Percentiles rank a stretch among this genome's conserved stretches.
Evolutionary conservation across 2,888 invertebrate genomes (phyloP).

Genomic region (Euplagia quadripunctaria): DNA sequence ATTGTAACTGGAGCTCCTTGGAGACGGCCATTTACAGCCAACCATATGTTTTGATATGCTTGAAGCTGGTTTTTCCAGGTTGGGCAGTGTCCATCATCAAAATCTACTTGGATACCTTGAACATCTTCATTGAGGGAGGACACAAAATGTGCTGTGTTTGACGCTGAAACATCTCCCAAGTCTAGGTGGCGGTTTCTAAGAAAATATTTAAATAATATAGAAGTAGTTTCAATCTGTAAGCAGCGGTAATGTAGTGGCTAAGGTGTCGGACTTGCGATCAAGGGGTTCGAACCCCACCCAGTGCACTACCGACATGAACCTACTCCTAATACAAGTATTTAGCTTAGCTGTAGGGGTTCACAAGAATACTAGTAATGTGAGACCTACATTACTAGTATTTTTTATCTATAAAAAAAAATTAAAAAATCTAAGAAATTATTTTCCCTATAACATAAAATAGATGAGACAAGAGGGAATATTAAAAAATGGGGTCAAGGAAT

Average conservation of each 20-base stretch:
- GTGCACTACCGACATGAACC: no score
- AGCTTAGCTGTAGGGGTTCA: no score
- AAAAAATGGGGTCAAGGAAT: no score
- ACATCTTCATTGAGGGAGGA: slow-evolving; percentile 86
- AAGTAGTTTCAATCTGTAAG: neutral
- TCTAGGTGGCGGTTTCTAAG: slow-evolving; percentile 88
- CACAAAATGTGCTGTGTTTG: slow-evolving; percentile 86
- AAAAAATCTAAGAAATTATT: neutral
- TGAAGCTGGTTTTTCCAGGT: slow-evolving; percentile 90
- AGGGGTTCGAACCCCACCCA: no score
- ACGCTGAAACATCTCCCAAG: slow-evolving; percentile 89
- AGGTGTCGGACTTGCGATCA: no score
- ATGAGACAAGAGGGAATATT: neutral
- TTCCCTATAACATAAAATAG: neutral
- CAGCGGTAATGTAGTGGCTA: no score
- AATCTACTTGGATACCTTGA: slow-evolving; percentile 89
- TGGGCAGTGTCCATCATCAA: slow-evolving; percentile 92
- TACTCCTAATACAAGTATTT: no score
- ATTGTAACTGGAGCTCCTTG: slow-evolving; percentile 83
- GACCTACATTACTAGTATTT: no score
- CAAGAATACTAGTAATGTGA: no score
- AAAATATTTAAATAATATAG: neutral
- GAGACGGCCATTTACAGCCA: slow-evolving; percentile 85
- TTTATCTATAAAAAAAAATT: no score
- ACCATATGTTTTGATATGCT: slow-evolving; percentile 88